Evolutionary conservation across 92 coral and sea anemone genomes (phyloP), one percentile per base, ranked within the genome.

Genomic region (Desmophyllum pertusum): DNA sequence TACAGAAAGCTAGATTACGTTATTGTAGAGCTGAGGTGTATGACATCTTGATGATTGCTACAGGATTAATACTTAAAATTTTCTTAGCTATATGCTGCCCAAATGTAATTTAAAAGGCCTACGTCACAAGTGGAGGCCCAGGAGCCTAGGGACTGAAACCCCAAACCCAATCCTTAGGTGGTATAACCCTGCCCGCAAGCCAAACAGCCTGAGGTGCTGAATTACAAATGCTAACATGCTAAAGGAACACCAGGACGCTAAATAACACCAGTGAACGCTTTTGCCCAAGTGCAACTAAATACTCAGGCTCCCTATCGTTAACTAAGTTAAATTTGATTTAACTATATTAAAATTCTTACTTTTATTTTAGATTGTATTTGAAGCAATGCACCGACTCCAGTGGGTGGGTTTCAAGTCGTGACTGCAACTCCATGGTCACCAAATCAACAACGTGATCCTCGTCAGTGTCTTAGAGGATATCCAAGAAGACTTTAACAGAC

Each of bases 381-480:
- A 85, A 65, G 92, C 92, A 46, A 27, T 91, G 81, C 90, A 88
- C 41, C 75, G 80, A 42, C 72, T 88, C 29, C 90, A 87, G 79
- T 92, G 84, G 77, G n/a, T 53, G 63, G 73, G 70, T 9, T 92
- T 89, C 55, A 85, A 85, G 82, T 9, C 63, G 15, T 91, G 92
- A 85, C 89, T 91, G n/a, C 41, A 45, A 18, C 14, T 2, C 23
- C 43, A 48, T 31, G 92, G 87, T 53, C 84, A 88, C 42, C 74
- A 15, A 35, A 45, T 79, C 66, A 93, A 82, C 21, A 25, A 81
- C 77, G 14, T 79, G 27, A 4, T 55, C 9, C 87, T 90, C 40
- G 79, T 48, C 46, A 83, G 52, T 78, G 87, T 77, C 57, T 18
- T 78, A 38, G 69, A 64, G 65, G 79, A 57, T 48, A 81, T 93